Evolutionary conservation across 1,140 invertebrate species (phyloP).

Genomic region (Oryctes rhinoceros): DNA sequence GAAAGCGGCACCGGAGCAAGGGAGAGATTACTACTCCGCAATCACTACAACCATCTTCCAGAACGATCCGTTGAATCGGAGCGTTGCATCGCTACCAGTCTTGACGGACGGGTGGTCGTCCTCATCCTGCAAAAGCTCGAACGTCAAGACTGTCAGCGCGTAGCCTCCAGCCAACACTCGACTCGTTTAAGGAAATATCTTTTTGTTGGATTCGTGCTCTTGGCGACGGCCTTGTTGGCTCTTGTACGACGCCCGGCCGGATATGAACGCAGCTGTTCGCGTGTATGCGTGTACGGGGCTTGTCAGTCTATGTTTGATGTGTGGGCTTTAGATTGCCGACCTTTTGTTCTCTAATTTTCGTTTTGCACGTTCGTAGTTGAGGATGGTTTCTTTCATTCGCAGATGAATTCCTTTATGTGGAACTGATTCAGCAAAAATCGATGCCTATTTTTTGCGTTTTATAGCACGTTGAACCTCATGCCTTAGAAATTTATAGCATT

Average conservation of each 20-base stretch:
- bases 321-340: too few relatives aligned
- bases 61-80: not conserved
- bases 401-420: too few relatives aligned
- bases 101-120: not conserved
- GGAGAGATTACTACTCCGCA: not conserved
- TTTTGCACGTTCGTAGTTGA: too few relatives aligned
- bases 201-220: not conserved
- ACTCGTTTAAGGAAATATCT: constrained; percentile 10
- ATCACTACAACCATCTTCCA: not conserved
- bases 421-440: too few relatives aligned
- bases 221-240: not conserved
- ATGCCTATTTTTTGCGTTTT: too few relatives aligned
- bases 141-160: not conserved
- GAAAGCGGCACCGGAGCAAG: not conserved
- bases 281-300: not conserved
- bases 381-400: too few relatives aligned
- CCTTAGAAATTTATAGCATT: too few relatives aligned
- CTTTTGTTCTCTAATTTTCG: too few relatives aligned
- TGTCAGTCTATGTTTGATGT: too few relatives aligned
- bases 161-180: not conserved
- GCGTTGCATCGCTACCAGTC: not conserved
- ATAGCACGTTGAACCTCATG: too few relatives aligned
- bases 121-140: not conserved
- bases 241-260: not conserved
- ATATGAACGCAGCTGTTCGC: not conserved